These are phyloP conservation scores for Quadroppia sp. DNA, from an alignment of 2,888 invertebrate genomes.

Conservation along the genomic window DNA sequence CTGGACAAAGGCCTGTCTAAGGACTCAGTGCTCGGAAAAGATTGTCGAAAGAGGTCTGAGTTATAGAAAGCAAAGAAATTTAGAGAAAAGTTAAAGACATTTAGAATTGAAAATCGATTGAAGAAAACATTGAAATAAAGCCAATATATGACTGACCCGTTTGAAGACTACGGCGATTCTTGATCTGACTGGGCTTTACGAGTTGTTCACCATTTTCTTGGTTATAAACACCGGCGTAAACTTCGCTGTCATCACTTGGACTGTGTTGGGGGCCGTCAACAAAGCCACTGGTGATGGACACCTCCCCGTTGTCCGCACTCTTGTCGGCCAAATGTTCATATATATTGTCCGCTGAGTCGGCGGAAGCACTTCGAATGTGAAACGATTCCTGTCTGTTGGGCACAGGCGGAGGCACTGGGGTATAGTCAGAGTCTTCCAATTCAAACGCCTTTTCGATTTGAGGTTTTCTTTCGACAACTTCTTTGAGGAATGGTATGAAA, in stretches of 20 bases:
- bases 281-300: slow-evolving; percentile 55
- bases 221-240: slow-evolving; percentile 53
- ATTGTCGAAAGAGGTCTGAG: slow-evolving; percentile 47
- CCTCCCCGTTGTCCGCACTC: slow-evolving; percentile 55
- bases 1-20: slow-evolving; percentile 47
- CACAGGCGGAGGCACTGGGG: slow-evolving; percentile 48
- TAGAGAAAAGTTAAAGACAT: background rate
- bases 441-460: slow-evolving; percentile 90
- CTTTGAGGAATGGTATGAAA: slow-evolving; percentile 30
- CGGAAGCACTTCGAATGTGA: slow-evolving; percentile 48
- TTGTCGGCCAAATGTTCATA: slow-evolving; percentile 61
- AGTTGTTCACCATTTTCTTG: slow-evolving; percentile 58
- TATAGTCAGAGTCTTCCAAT: slow-evolving; percentile 65
- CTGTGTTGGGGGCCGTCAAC: slow-evolving; percentile 57
- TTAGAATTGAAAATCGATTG: background rate
- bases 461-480: slow-evolving; percentile 69
- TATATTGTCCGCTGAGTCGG: slow-evolving; percentile 54
- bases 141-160: slow-evolving; percentile 57
- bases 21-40: slow-evolving; percentile 51
- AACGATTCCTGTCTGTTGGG: slow-evolving; percentile 49
- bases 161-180: slow-evolving; percentile 55
- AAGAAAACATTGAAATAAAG: slow-evolving; percentile 33
- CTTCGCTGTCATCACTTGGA: slow-evolving; percentile 63
- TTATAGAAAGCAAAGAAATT: slow-evolving; percentile 8
- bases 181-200: slow-evolving; percentile 56